These are phyloP conservation scores for Anodontia alba DNA, from an alignment of 2,888 invertebrate species.

Conservation along the genomic window DNA sequence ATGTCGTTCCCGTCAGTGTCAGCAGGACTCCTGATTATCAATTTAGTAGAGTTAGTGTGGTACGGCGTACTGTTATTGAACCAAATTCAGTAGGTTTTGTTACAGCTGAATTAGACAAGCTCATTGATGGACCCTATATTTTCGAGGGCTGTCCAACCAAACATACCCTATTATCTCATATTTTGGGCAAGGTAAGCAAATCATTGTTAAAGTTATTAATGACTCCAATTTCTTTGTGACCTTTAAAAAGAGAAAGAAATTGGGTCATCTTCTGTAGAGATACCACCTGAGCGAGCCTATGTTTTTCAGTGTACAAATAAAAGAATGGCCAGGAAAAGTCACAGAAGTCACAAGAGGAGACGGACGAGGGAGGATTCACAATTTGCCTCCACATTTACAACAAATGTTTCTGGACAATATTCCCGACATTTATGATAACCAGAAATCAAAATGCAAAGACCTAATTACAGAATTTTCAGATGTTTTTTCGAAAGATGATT, in stretches of 20 bases:
- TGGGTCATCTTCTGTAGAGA: background rate
- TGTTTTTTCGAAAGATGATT: background rate
- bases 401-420: constrained; percentile 1
- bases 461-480: background rate
- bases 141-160: background rate
- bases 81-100: background rate
- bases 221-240: background rate
- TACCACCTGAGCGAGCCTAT: background rate
- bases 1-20: background rate
- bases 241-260: background rate
- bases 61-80: background rate
- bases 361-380: background rate
- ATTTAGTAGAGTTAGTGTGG: background rate
- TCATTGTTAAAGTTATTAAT: background rate
- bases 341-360: background rate
- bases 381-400: background rate
- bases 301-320: background rate
- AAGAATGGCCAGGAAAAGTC: background rate
- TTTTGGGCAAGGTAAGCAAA: background rate
- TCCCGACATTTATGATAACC: background rate
- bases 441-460: background rate
- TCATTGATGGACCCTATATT: background rate
- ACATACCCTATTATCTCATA: background rate
- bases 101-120: background rate
- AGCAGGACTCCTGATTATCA: background rate